A percentile compares a stretch with the other conserved stretches of the same genome.
These are phyloP conservation scores for Melanaphis sacchari DNA, from an alignment of 1,140 invertebrate species.

Conservation along the genomic window DNA sequence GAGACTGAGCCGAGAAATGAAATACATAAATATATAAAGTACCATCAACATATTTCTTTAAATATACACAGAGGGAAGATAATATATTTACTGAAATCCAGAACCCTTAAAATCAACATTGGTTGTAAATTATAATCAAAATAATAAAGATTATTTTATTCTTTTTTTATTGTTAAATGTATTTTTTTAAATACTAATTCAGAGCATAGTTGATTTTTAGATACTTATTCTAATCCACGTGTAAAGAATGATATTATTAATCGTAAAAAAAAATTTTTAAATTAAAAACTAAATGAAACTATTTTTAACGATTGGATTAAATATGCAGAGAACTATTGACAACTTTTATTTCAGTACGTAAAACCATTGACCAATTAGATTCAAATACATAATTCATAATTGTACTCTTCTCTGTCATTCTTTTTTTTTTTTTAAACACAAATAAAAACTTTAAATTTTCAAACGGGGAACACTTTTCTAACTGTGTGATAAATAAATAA, in stretches of 20 bases:
- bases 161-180: neutral
- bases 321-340: neutral
- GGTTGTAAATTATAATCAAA: neutral
- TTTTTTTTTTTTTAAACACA: neutral
- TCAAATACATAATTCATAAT: neutral
- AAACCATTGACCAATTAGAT: neutral
- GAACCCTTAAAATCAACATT: neutral
- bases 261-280: neutral
- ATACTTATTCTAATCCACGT: neutral
- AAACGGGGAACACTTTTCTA: neutral
- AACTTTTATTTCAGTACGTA: neutral
- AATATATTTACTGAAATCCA: neutral
- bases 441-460: neutral
- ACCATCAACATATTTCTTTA: neutral
- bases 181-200: neutral
- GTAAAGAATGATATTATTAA: neutral
- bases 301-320: neutral
- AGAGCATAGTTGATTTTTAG: neutral
- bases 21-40: neutral
- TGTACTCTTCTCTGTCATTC: neutral
- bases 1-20: neutral
- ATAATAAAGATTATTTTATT: neutral
- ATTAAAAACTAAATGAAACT: neutral
- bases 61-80: neutral
- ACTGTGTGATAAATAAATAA: neutral